phyloP scores from a whole-genome alignment of 2,797 vertebrate genomes.

The Schizopygopsis pylzovi region DNA sequence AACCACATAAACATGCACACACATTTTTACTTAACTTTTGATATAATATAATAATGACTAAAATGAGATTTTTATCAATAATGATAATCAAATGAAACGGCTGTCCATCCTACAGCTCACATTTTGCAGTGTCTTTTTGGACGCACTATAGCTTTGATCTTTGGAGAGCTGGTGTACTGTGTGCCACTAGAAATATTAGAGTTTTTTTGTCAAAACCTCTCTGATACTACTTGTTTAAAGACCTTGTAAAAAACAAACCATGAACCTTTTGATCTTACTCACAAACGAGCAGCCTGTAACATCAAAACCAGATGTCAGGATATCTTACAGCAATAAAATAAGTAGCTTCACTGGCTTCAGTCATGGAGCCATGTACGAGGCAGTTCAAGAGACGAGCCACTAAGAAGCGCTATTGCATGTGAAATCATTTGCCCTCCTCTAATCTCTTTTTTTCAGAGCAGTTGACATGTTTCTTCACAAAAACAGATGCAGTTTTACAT shows the following conservation, averaged over 20 bases:
- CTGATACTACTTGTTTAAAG: neutral
- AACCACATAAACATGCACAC: too few relatives aligned
- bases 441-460: neutral
- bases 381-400: neutral
- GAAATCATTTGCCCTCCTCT: neutral
- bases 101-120: neutral
- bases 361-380: neutral
- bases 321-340: slow-evolving; percentile 8
- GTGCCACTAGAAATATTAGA: neutral
- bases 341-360: neutral
- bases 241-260: slow-evolving; percentile 11
- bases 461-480: neutral
- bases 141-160: neutral
- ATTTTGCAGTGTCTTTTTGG: neutral
- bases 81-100: neutral
- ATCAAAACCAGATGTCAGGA: slow-evolving; percentile 35
- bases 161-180: neutral
- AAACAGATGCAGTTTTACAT: neutral
- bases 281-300: slow-evolving; percentile 16
- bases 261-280: slow-evolving; percentile 13
- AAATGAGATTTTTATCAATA: neutral
- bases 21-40: neutral
- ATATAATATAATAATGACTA: neutral
- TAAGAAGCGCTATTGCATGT: neutral
- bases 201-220: neutral